Evolutionary conservation across 2,797 vertebrate species (phyloP), one percentile per base, ranked within the genome.

Genomic region (Lepilemur ruficaudatus): DNA sequence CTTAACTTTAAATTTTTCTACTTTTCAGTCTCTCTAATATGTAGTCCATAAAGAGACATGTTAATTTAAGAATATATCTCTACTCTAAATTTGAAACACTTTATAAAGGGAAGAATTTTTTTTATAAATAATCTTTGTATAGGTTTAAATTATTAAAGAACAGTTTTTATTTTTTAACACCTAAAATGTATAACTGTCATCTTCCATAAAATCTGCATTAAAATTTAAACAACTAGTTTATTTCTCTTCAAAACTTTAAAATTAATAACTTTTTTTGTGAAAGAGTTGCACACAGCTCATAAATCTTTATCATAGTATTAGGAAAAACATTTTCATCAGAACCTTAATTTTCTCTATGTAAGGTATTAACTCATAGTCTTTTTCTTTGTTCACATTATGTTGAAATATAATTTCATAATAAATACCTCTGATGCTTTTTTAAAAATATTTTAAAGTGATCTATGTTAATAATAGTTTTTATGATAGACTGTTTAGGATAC

Each of bases 161-260:
- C n/a, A 83, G 1, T 79, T 73, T 38, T 41, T 38, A 38, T 67
- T 79, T 59, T 80, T 80, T 57, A 84, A 70, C 7, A 93, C 13
- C 30, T 90, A n/a, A 89, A 83, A 59, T 83, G 0, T 76, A 25
- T 76, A 15, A 48, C 6, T 75, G 18, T 5, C 9, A 2, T 76
- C 14, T 65, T 80, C 18, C 38, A 70, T 83, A 85, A 93, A 78
- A 50, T 93, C n/a, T 63, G 3, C 15, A 69, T 72, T 94, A 91
- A 96, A 93, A 79, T 67, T 88, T 93, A 89, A 91, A 76, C 5
- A 93, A 73, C 35, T 23, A 38, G n/a, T 52, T 80, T 96, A 67
- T 67, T 91, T 88, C 28, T 61, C n/a, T 92, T 89, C 11, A 69
- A 63, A 89, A 86, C 30, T 76, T 96, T 25, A 91, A 75, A 85